Evolutionary conservation across 2,888 invertebrate genomes (phyloP), one percentile per base, ranked within the genome.

Genomic region (Autographa gamma): DNA sequence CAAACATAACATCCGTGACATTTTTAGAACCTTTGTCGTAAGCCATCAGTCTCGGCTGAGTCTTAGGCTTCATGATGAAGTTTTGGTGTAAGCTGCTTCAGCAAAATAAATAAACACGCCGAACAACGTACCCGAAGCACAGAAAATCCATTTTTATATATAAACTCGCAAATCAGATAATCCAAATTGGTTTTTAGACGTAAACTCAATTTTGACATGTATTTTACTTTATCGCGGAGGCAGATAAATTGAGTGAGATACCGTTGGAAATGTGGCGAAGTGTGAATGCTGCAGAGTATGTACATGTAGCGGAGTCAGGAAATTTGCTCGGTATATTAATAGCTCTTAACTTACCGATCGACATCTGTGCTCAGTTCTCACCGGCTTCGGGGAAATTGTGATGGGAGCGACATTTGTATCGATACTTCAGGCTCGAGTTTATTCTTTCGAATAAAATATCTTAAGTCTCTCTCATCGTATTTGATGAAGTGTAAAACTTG

Each of bases 141-240:
- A 72, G 81, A 79, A 84, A 87, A 88, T 83, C 84, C 89, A 88
- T 88, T 90, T 90, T 89, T 88, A 85, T 91, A 90, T 89, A 92
- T 90, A 93, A 91, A 91, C 91, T 93, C 90, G 87, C 91, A 92
- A 93, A 94, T 93, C 93, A 91, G 95, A 94, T 94, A 94, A 94
- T 94, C 93, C 92, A 92, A 95, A 95, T 94, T 94, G 94, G 92
- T 93, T 94, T 93, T 93, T 93, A 93, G 93, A 91, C 92, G 93
- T 89, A 92, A 93, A 94, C 93, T 94, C 94, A 91, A 93, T 94
- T 94, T 91, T 93, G 93, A 92, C 93, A 91, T 92, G 93, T 93
- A 94, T 92, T 91, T 90, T 91, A 89, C 91, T 93, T 93, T 93
- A 93, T 93, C 94, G 92, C 85, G 88, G 88, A 87, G 84, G 83